Evolutionary conservation across 2,888 invertebrate species (phyloP).

Genomic region (Metacarcinus magister): DNA sequence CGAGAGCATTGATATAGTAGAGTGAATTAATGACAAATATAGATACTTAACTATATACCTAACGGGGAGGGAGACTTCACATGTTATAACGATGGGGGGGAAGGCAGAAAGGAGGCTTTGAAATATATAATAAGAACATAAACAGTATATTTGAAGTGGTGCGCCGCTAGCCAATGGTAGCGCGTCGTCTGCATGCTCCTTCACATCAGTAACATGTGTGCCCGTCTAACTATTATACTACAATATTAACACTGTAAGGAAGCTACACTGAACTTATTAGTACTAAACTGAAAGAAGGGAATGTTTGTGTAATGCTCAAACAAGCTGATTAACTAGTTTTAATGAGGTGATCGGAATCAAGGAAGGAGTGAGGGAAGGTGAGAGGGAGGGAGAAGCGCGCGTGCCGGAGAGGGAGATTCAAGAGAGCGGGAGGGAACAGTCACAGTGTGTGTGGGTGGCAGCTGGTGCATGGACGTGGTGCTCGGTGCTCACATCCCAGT

Average conservation of each 20-base stretch:
- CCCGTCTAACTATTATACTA: too few species aligned
- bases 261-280: background rate
- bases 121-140: background rate
- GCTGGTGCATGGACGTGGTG: background rate
- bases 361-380: background rate
- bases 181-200: background rate
- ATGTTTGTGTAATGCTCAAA: background rate
- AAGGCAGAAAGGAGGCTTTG: background rate
- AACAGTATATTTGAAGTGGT: background rate
- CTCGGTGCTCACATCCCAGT: background rate
- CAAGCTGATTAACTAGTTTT: background rate
- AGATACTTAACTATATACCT: too few species aligned
- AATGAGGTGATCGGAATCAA: background rate
- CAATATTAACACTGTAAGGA: background rate
- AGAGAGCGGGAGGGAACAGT: background rate
- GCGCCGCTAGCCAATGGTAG: background rate
- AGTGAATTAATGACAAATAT: too few species aligned
- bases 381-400: slow-evolving; percentile 7
- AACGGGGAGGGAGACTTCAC: too few species aligned
- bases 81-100: background rate
- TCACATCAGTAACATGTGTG: background rate
- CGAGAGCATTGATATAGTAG: too few species aligned
- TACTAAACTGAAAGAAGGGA: background rate
- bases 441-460: background rate
- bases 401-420: slow-evolving; percentile 32